Evolutionary conservation across 2,113 vertebrate species (phyloP).

Genomic region (Cardinalis cardinalis): DNA sequence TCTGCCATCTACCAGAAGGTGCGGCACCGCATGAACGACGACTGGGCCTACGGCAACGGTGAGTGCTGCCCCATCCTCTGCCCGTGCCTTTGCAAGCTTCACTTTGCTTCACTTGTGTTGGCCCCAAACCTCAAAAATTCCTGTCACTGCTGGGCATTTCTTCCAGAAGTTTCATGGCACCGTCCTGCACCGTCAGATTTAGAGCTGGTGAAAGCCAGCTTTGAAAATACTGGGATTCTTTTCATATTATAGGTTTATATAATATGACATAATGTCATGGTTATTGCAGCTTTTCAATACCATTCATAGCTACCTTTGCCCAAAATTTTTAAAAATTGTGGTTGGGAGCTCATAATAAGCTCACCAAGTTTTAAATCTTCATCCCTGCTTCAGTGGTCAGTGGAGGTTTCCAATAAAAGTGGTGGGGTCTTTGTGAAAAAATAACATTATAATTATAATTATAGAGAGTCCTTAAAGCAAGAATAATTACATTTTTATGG

Average conservation of each 20-base stretch:
- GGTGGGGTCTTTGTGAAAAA: not conserved
- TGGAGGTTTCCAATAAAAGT: not conserved
- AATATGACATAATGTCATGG: rapidly evolving
- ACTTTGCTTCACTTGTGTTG: not conserved
- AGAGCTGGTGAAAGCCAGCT: not conserved
- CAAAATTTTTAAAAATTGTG: not conserved
- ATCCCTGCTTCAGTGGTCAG: not conserved
- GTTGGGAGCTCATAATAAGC: not conserved
- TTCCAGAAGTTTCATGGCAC: not conserved
- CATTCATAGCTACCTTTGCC: not conserved
- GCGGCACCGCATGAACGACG: conserved; percentile 86
- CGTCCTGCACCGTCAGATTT: rapidly evolving
- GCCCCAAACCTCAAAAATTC: rapidly evolving
- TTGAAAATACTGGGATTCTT: not conserved
- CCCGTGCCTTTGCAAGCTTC: rapidly evolving
- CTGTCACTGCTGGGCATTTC: not conserved
- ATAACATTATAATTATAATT: not conserved
- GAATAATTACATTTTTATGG: not conserved
- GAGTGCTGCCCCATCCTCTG: not conserved
- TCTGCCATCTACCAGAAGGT: conserved; percentile 91
- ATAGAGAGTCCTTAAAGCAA: not conserved
- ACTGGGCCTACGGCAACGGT: conserved; percentile 90
- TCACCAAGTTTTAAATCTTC: not conserved
- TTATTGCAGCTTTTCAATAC: not conserved
- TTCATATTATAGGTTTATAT: rapidly evolving